A percentile compares a stretch with the other conserved stretches of the same genome.
These are phyloP conservation scores for Trichomycterus rosablanca DNA, from an alignment of 2,113 vertebrate species.

Conservation along the genomic window DNA sequence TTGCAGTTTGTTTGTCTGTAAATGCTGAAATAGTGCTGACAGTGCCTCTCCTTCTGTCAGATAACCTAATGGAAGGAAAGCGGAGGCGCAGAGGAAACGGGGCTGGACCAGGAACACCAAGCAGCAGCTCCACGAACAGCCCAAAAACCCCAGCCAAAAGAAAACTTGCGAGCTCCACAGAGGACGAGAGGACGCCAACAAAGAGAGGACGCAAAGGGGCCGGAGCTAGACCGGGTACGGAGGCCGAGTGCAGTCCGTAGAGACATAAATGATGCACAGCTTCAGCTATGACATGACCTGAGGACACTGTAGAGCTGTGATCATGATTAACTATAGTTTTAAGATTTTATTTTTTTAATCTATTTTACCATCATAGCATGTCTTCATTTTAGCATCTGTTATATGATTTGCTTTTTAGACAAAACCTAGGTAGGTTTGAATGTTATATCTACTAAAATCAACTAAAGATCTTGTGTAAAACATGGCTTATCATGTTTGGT, in stretches of 20 bases:
- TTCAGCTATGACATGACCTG: background rate
- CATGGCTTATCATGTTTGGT: no score
- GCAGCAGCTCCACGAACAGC: conserved; percentile 64
- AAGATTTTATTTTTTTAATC: background rate
- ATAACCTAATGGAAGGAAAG: conserved; percentile 97
- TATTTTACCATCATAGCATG: background rate
- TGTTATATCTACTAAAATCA: no score
- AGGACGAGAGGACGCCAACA: conserved; percentile 74
- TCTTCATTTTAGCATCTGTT: conserved; percentile 1
- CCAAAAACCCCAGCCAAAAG: conserved; percentile 74
- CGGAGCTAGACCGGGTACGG: conserved; percentile 70
- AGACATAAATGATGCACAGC: conserved; percentile 11
- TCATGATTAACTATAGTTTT: background rate
- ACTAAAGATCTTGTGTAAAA: no score
- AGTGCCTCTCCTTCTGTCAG: conserved; percentile 63
- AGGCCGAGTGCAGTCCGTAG: conserved; percentile 9
- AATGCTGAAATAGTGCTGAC: no score
- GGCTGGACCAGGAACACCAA: conserved; percentile 62
- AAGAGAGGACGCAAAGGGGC: conserved; percentile 84
- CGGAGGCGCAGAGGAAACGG: conserved; percentile 76
- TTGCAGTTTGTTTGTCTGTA: no score
- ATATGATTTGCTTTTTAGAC: background rate
- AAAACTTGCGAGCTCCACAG: conserved; percentile 70
- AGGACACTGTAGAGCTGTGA: conserved; percentile 6
- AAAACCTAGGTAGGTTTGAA: no score